A percentile compares a stretch with the other conserved stretches of the same genome.
phyloP scores from a whole-genome alignment of 2,888 invertebrate genomes.

The Mythimna vitellina region DNA sequence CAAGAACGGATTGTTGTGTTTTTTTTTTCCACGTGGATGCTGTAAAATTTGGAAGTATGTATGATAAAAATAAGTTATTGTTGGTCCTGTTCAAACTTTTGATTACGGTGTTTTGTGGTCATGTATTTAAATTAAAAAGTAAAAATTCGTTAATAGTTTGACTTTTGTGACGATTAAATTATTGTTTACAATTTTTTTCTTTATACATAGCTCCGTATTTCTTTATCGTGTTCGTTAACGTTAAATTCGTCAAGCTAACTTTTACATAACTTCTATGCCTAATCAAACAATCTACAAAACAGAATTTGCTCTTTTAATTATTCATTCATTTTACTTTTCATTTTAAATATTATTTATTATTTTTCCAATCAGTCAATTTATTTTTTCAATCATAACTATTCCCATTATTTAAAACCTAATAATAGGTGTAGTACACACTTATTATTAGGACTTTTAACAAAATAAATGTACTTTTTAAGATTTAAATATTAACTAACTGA shows the following conservation, averaged over 20 bases:
- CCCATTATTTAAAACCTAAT: too few relatives aligned
- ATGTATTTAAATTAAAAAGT: background rate
- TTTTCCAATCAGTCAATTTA: too few relatives aligned
- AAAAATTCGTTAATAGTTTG: background rate
- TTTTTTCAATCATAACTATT: too few relatives aligned
- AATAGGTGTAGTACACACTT: too few relatives aligned
- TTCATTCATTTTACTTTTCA: background rate
- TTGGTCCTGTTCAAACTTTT: background rate
- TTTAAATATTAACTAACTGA: too few relatives aligned
- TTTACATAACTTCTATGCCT: conserved; percentile 1
- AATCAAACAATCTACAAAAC: background rate
- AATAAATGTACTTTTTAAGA: too few relatives aligned
- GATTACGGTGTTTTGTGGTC: background rate
- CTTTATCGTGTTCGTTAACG: background rate
- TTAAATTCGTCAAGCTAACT: conserved; percentile 17
- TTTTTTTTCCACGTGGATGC: conserved; percentile 33
- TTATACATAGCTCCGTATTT: background rate
- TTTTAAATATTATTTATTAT: too few relatives aligned
- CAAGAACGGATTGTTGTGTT: conserved; percentile 39
- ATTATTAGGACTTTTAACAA: too few relatives aligned
- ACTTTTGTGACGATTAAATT: background rate
- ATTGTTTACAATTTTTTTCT: background rate
- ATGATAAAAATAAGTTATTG: conserved; percentile 15
- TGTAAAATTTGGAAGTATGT: conserved; percentile 52
- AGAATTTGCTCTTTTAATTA: background rate